Base-by-base conservation (phyloP, 1,140 invertebrate species). In the Leucophenga varia region DNA sequence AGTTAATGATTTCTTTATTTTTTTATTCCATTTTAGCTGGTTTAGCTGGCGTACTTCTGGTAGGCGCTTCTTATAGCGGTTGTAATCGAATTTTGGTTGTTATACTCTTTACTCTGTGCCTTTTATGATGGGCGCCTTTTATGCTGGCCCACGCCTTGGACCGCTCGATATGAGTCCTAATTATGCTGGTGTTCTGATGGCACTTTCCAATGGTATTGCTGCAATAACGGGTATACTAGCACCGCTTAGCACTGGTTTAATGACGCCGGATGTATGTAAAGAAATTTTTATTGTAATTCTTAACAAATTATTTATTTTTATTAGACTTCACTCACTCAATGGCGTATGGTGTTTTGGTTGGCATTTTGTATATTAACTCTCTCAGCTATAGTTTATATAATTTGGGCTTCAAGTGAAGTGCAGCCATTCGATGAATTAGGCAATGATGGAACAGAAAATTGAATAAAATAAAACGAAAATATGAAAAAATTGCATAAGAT, bases 111-210 rank as follows among this genome's bases (percentile, higher is more conserved):
- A 18, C 10, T n/a, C n/a, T n/a, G n/a, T n/a, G n/a, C n/a, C n/a
- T n/a, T n/a, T n/a, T n/a, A n/a, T n/a, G n/a, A n/a, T n/a, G 78
- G 88, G 86, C 3, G 84, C 81, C 47, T 90, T 79, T 58, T 84
- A 83, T 54, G 80, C 82, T 0, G 83, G 84, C 14, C 81, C 85
- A 65, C 83, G 84, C 55, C 84, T 90, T 7, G 90, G 90, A 61
- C 86, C 87, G 2, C 76, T 90, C 40, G 89, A 91, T 70, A 80
- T 92, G 46, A 88, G 87, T 56, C 84, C 86, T 20, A 86, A 88
- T 56, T 90, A 83, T 67, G 86, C 89, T 6, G 89, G 87, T 45
- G 85, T 85, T 0, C 72, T 91, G 35, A 90, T 90, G 87, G 89
- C 87, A 0, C 77, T 91, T 6, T 83, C 87, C 0, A 91, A 91